phyloP scores from a whole-genome alignment of 2,888 invertebrate species.

The Aphidius colemani region DNA sequence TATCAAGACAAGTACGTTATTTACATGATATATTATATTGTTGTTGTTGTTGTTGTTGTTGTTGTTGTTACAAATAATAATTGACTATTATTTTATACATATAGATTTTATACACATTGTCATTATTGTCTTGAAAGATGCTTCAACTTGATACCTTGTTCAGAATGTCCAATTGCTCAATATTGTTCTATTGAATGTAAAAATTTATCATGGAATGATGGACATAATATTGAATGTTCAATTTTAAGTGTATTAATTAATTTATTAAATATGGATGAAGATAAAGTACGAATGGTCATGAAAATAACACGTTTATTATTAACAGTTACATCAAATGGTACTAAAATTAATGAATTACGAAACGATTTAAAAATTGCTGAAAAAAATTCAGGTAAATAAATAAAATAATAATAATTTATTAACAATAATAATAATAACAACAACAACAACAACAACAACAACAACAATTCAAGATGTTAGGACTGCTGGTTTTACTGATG shows the following conservation, averaged over 20 bases:
- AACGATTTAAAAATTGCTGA: conserved; percentile 50
- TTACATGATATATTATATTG: too few relatives aligned
- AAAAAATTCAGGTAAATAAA: conserved; percentile 48
- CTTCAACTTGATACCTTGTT: conserved; percentile 53
- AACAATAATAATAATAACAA: too few relatives aligned
- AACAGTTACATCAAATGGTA: conserved; percentile 48
- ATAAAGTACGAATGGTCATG: conserved; percentile 53
- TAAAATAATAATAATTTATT: conserved; percentile 40
- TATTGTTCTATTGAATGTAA: conserved; percentile 55
- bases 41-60: background rate
- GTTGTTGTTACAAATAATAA: background rate
- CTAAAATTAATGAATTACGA: conserved; percentile 45
- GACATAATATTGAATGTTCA: conserved; percentile 51
- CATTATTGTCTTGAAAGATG: conserved; percentile 52
- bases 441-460: too few relatives aligned
- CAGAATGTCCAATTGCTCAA: conserved; percentile 51
- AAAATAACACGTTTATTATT: conserved; percentile 55
- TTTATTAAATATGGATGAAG: conserved; percentile 50
- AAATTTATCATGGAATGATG: conserved; percentile 45
- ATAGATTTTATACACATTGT: conserved; percentile 57
- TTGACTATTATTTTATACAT: background rate
- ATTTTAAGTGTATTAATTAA: conserved; percentile 47
- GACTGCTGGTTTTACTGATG: conserved; percentile 56
- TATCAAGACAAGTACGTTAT: conserved; percentile 50
- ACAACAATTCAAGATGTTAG: too few relatives aligned